phyloP scores from a whole-genome alignment of 2,888 invertebrate genomes.

The Agonopterix arenella region DNA sequence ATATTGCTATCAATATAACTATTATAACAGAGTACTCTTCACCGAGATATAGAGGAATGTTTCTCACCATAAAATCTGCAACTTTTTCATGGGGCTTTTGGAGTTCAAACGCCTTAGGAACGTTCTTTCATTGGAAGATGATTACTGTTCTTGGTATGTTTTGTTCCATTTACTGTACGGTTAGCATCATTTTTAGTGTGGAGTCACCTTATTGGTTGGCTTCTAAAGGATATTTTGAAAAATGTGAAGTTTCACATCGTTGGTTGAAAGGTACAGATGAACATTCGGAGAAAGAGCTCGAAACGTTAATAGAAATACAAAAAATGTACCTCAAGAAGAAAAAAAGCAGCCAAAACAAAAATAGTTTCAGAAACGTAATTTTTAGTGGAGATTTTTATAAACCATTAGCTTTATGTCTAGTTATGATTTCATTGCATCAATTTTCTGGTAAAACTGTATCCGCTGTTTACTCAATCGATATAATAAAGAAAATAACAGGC shows the following conservation, averaged over 20 bases:
- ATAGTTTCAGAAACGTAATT: background rate
- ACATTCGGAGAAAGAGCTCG: slow-evolving; percentile 14
- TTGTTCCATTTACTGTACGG: background rate
- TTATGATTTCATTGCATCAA: background rate
- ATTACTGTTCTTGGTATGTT: slow-evolving; percentile 10
- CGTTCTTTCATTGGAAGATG: slow-evolving; percentile 16
- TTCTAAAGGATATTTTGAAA: slow-evolving; percentile 13
- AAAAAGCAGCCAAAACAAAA: background rate
- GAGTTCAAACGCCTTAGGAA: slow-evolving; percentile 16
- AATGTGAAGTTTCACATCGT: background rate
- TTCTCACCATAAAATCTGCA: slow-evolving; percentile 9
- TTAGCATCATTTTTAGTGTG: too few relatives aligned
- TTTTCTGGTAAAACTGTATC: slow-evolving; percentile 16
- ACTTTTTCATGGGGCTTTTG: slow-evolving; percentile 8
- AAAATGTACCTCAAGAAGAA: background rate
- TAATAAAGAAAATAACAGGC: slow-evolving; percentile 15
- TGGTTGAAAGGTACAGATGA: background rate
- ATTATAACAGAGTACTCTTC: slow-evolving; percentile 11
- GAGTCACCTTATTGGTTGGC: slow-evolving; percentile 19
- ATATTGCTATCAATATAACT: background rate
- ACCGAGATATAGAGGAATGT: slow-evolving; percentile 8
- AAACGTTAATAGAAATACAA: background rate
- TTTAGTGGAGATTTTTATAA: slow-evolving; percentile 1
- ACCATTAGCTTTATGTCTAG: too few relatives aligned
- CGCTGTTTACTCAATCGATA: slow-evolving; percentile 16